Evolutionary conservation across 2,797 vertebrate species (phyloP), one percentile per base, ranked within the genome.

Genomic region (Glossophaga mutica): DNA sequence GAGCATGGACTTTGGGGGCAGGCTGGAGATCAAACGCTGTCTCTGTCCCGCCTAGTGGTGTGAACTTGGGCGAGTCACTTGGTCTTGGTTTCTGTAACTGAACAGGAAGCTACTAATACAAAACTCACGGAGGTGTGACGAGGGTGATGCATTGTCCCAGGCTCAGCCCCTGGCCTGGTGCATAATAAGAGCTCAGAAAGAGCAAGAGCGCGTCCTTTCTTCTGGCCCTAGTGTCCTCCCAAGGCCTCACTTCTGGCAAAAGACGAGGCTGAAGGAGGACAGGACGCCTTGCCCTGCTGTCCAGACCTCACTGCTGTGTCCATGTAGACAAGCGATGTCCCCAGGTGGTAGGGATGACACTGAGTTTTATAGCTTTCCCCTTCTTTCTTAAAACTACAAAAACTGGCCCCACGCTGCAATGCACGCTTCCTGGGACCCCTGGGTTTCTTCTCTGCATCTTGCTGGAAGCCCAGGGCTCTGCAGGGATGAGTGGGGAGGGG

Each of bases 201-300:
- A 34, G 76, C 44, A 57, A 39, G 39, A 26, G 19, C 8, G 0
- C 0, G 5, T 21, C 19, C 24, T 11, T 22, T 39, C 34, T 37
- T 70, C 39, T 16, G 34, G 71, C 18, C 4, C 50, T 19, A 4
- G 21, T 0, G 34, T 37, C 9, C 4, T 2, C 59, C 21, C 9
- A 4, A 5, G 0, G 0, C 14, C 18, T 14, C 0, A 0, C 6
- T 37, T 83, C 62, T 37, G 57, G n/a, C 22, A 71, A n/a, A 42
- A 22, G 18, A 26, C 6, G 26, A 67, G 37, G 14, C 15, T 74
- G 21, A 11, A 50, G 71, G 8, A 14, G 3, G 81, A n/a, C 52
- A 29, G 76, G 85, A 8, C 0, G 0, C 46, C 42, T 81, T 29
- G 0, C 1, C 0, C 29, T 2, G 19, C 70, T 6, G 1, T 29